These are phyloP conservation scores for Listronotus oregonensis DNA, from an alignment of 1,140 invertebrate genomes.

Conservation along the genomic window DNA sequence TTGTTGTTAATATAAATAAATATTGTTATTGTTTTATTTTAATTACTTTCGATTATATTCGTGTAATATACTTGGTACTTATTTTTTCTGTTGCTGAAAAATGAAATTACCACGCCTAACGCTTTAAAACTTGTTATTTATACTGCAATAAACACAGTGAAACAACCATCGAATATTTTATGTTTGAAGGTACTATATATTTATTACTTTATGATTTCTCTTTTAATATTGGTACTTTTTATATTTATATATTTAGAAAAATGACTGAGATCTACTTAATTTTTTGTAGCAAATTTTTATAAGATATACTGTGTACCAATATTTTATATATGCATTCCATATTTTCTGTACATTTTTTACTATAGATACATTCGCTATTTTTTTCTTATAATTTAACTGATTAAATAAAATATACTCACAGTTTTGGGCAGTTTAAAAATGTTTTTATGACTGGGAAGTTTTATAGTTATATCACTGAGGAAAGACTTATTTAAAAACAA, in stretches of 20 bases:
- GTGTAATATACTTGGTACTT: too few species aligned
- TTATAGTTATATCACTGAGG: too few species aligned
- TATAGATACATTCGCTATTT: background rate
- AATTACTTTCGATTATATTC: too few species aligned
- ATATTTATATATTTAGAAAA: conserved; percentile 10
- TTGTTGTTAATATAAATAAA: too few species aligned
- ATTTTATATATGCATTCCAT: conserved; percentile 19
- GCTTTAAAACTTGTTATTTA: too few species aligned
- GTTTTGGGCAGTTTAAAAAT: too few species aligned
- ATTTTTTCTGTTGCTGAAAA: too few species aligned
- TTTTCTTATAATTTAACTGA: conserved; percentile 2
- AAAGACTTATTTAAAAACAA: too few species aligned
- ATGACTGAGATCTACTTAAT: conserved; percentile 15
- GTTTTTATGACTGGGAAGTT: too few species aligned
- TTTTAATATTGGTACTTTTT: background rate
- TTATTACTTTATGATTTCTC: background rate
- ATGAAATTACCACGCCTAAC: too few species aligned
- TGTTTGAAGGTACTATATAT: background rate
- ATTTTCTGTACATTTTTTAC: conserved; percentile 6
- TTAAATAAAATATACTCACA: background rate
- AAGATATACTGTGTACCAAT: background rate
- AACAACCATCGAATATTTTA: background rate
- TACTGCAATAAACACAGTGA: too few species aligned
- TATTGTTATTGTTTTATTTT: too few species aligned
- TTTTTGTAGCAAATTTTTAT: conserved; percentile 11